Base-by-base conservation (phyloP, 1,140 invertebrate genomes). In the Sipha flava region DNA sequence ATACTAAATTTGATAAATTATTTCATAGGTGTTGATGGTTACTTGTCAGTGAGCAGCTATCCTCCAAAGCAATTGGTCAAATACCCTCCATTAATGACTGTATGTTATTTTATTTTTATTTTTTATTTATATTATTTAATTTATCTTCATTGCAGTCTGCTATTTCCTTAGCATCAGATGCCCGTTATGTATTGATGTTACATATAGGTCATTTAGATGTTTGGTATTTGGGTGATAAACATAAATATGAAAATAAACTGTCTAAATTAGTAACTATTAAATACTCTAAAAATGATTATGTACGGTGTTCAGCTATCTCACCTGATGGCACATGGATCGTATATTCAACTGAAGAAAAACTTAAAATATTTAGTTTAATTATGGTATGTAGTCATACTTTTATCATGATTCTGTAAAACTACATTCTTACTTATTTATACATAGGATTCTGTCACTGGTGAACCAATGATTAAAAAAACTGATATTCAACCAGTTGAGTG, bases 281-380 rank as follows among this genome's bases (percentile, higher is more conserved):
- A 57, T 81, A 81, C 64, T 80, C 70, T 14, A 79, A 82, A 80
- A 79, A 88, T 10, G 90, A 92, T 82, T 86, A 85, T 23, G 90
- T 94, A 23, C 83, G 89, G 9, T 91, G 90, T 83, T 88, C 88
- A 83, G 89, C 90, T 9, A 86, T 95, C 6, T 93, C 91, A 10
- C 87, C 88, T 0, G 87, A 91, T 83, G 90, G 90, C 2, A 88
- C 89, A 73, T 89, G 89, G 84, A 88, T 96, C 31, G 89, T 91
- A 14, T 94, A 93, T 84, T 92, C 92, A 0, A 94, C 93, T 1
- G 86, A 89, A 34, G 87, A 84, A 54, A 86, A 89, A 49, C 83
- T 93, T 21, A 88, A 91, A 79, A 85, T 95, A 40, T 92, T 91
- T 83, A 88, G 89, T 82, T 89, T 93, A 81, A 87, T 88, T 54